Evolutionary conservation across 2,888 invertebrate species (phyloP).

Genomic region (Cantharis rufa): DNA sequence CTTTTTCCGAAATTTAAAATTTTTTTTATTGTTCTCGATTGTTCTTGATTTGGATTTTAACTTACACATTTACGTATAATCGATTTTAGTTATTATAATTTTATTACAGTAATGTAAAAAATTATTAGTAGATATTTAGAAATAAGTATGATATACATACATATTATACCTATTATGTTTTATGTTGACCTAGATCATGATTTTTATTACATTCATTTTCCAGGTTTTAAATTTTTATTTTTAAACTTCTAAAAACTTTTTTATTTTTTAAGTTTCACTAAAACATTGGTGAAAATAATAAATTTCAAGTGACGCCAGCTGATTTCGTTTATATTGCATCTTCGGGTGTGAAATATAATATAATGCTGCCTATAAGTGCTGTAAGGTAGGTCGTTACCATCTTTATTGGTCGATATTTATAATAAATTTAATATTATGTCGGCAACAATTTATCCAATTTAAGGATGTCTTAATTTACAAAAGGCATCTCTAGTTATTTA

Average conservation of each 20-base stretch:
- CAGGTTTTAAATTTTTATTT: background rate
- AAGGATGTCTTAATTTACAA: too few species aligned
- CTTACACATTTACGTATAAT: too few species aligned
- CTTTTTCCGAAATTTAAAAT: too few species aligned
- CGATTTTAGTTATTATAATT: too few species aligned
- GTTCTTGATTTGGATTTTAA: too few species aligned
- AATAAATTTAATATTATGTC: background rate
- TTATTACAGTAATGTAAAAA: too few species aligned
- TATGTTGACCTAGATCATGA: background rate
- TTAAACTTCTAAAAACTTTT: background rate
- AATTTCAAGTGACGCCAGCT: background rate
- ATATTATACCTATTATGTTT: too few species aligned
- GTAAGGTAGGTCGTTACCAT: background rate
- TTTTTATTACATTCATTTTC: background rate
- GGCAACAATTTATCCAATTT: background rate
- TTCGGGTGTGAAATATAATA: background rate
- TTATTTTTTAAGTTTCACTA: background rate
- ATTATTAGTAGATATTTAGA: too few species aligned
- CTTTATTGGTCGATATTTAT: background rate
- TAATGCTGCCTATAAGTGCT: background rate
- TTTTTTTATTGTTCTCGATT: too few species aligned
- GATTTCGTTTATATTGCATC: background rate
- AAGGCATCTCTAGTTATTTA: too few species aligned
- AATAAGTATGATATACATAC: too few species aligned
- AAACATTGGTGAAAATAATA: background rate